Conservation (phyloP, 1,140 invertebrate species). For the Anagrus nilaparvatae region DNA sequence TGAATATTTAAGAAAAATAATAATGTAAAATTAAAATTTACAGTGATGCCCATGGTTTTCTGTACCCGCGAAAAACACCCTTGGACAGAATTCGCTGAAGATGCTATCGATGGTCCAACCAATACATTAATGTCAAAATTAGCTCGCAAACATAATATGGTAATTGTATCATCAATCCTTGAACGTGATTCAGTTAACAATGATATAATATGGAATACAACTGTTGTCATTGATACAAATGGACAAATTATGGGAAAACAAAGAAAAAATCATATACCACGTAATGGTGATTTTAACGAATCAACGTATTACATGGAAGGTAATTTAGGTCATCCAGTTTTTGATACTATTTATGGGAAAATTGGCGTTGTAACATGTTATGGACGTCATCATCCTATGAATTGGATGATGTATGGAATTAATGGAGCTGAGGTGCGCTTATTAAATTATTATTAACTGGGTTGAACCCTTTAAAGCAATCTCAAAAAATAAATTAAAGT, state of each 20-base stretch:
- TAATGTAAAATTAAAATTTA: too few species aligned
- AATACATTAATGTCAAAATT: conserved; percentile 72
- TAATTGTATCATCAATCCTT: conserved; percentile 91
- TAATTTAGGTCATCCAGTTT: conserved; percentile 91
- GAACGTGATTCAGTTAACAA: conserved; percentile 81
- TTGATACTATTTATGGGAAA: conserved; percentile 73
- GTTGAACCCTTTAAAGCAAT: too few species aligned
- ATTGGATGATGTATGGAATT: conserved; percentile 94
- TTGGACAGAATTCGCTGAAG: conserved; percentile 96
- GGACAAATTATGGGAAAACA: conserved; percentile 89
- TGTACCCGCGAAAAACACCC: conserved; percentile 94
- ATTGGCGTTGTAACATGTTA: conserved; percentile 97
- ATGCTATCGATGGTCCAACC: conserved; percentile 76
- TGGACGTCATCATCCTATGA: conserved; percentile 93
- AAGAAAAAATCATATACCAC: conserved; percentile 96
- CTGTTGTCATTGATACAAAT: conserved; percentile 84
- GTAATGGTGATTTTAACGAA: conserved; percentile 97
- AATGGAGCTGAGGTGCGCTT: conserved; percentile 77
- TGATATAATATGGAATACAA: conserved; percentile 93
- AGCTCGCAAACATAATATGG: conserved; percentile 82
- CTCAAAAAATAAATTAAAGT: too few species aligned
- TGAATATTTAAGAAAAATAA: too few species aligned
- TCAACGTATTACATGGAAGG: conserved; percentile 98
- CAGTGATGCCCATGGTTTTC: conserved; percentile 97
- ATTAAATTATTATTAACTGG: not conserved